Percentiles rank a stretch among this genome's conserved stretches.
Conservation (phyloP, 2,888 invertebrate genomes). For the Cordilura impudica region DNA sequence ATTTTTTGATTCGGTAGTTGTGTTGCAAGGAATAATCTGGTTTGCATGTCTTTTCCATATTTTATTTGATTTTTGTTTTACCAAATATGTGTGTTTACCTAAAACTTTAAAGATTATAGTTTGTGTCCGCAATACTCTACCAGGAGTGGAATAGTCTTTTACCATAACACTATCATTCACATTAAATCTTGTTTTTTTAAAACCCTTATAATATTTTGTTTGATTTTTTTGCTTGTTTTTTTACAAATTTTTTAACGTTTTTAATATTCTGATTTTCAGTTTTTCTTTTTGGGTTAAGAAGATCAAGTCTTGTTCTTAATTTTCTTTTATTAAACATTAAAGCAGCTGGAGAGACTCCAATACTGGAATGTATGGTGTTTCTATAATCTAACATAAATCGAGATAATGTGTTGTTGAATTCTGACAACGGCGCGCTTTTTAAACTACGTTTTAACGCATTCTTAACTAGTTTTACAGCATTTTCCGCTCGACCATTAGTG, state of each 20-base stretch:
- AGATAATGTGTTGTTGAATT: constrained; percentile 42
- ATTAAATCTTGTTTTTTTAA: constrained; percentile 1
- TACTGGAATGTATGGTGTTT: constrained; percentile 40
- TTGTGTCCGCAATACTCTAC: constrained; percentile 8
- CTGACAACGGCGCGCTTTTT: constrained; percentile 13
- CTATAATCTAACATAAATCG: constrained; percentile 59
- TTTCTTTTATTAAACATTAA: constrained; percentile 59
- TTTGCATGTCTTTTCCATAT: constrained; percentile 37
- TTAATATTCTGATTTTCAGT: not conserved
- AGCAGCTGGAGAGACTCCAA: constrained; percentile 48
- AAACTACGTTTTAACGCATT: constrained; percentile 52
- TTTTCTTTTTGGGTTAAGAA: constrained; percentile 47
- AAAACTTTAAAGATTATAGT: not conserved
- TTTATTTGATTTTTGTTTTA: not conserved
- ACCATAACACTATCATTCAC: constrained; percentile 6
- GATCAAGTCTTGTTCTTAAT: constrained; percentile 51
- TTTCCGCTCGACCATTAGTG: constrained; percentile 55
- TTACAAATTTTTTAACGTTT: not conserved
- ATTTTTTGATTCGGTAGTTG: not conserved
- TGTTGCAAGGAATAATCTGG: constrained; percentile 16
- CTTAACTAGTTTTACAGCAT: constrained; percentile 57
- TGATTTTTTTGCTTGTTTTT: constrained; percentile 16
- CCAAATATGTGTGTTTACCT: constrained; percentile 33
- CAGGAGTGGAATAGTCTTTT: constrained; percentile 19
- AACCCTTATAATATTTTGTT: constrained; percentile 22